These are phyloP conservation scores for Campaea margaritaria DNA, from an alignment of 2,888 invertebrate genomes.

Conservation along the genomic window DNA sequence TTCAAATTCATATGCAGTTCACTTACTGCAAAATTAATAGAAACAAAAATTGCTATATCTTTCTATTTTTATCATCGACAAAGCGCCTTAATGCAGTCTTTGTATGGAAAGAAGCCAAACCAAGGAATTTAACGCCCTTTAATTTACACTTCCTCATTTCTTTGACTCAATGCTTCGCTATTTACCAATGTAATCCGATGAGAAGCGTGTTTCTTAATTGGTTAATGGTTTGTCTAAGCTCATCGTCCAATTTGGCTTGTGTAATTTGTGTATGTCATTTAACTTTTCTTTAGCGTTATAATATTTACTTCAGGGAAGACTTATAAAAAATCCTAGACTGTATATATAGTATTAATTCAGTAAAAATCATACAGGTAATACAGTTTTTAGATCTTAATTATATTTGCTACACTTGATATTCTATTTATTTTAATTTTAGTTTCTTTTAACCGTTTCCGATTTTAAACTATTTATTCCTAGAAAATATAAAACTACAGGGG, in stretches of 20 bases:
- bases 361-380: too few species aligned
- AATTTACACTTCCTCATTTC: slow-evolving; percentile 76
- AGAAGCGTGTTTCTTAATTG: slow-evolving; percentile 27
- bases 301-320: too few species aligned
- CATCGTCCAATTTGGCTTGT: slow-evolving; percentile 3
- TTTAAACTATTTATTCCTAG: background rate
- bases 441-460: too few species aligned
- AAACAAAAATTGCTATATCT: too few species aligned
- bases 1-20: too few species aligned
- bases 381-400: too few species aligned
- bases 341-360: too few species aligned
- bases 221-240: slow-evolving; percentile 15
- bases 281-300: background rate
- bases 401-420: too few species aligned
- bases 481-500: background rate
- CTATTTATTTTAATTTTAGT: too few species aligned
- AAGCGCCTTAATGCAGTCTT: slow-evolving; percentile 70
- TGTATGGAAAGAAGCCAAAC: slow-evolving; percentile 60
- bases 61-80: too few species aligned
- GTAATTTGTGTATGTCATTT: background rate
- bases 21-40: too few species aligned
- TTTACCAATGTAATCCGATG: slow-evolving; percentile 34
- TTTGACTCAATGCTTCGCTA: slow-evolving; percentile 35
- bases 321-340: too few species aligned
- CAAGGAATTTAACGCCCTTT: slow-evolving; percentile 76